phyloP scores from a whole-genome alignment of 2,113 vertebrate genomes.

The Cephalopholis sonnerati region DNA sequence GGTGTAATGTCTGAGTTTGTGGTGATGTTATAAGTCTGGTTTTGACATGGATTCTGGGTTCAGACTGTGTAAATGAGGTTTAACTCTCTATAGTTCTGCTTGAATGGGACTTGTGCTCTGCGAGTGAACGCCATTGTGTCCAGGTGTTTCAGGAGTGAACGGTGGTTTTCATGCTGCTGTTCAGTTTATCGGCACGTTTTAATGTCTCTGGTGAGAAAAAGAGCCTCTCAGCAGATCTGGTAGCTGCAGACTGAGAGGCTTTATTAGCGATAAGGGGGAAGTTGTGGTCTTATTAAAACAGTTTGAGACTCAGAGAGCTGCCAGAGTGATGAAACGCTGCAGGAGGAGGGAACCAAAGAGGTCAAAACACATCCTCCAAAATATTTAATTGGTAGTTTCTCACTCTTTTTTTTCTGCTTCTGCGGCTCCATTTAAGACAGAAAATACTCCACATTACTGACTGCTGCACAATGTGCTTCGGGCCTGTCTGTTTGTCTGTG shows the following conservation, averaged over 20 bases:
- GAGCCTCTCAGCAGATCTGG: slow-evolving; percentile 68
- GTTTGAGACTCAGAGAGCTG: slow-evolving; percentile 55
- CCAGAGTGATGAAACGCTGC: slow-evolving; percentile 67
- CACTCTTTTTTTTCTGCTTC: slow-evolving; percentile 39
- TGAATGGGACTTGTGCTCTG: background rate
- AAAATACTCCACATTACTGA: slow-evolving; percentile 25
- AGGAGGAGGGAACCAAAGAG: slow-evolving; percentile 60
- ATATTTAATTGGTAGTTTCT: slow-evolving; percentile 77
- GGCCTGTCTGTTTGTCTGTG: slow-evolving; percentile 1
- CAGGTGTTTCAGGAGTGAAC: background rate
- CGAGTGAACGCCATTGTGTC: background rate
- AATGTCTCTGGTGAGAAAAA: slow-evolving; percentile 32
- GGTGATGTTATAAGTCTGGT: background rate
- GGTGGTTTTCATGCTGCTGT: slow-evolving; percentile 1
- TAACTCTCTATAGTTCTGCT: background rate
- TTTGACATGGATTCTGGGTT: background rate
- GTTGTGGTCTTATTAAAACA: slow-evolving; percentile 77
- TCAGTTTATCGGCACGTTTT: slow-evolving; percentile 26
- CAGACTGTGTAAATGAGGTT: background rate
- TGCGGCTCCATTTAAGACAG: slow-evolving; percentile 29
- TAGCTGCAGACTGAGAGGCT: slow-evolving; percentile 64
- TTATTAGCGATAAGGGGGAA: slow-evolving; percentile 73
- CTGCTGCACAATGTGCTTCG: slow-evolving; percentile 26
- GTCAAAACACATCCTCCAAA: slow-evolving; percentile 69
- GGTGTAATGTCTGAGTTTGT: no score